A percentile compares a stretch with the other conserved stretches of the same genome.
Evolutionary conservation across 2,113 vertebrate species (phyloP).

Genomic region (Aptenodytes forsteri): DNA sequence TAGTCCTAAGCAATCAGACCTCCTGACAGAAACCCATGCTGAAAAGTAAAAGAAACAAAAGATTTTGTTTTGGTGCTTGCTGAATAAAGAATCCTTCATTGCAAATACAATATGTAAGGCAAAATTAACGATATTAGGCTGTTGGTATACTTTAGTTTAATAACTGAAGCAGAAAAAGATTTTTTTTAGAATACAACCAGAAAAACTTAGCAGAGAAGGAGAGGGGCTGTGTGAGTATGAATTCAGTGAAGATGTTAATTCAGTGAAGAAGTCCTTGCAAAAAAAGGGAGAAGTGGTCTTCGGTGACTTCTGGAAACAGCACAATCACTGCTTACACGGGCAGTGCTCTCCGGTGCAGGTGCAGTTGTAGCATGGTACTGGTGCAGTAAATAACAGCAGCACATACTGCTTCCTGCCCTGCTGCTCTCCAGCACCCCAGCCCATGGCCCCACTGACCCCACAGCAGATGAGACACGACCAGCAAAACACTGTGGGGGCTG

Average conservation of each 20-base stretch:
- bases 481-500: not conserved
- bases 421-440: not conserved
- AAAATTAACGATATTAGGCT: not conserved
- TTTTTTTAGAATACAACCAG: not conserved
- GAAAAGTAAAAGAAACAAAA: not conserved
- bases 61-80: not conserved
- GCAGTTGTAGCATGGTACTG: not conserved
- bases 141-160: not conserved
- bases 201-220: not conserved
- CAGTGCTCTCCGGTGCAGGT: fast-evolving
- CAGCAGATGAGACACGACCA: not conserved
- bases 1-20: not conserved
- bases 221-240: not conserved
- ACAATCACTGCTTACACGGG: not conserved
- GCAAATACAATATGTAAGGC: not conserved
- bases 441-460: not conserved
- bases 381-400: not conserved
- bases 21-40: not conserved
- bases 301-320: not conserved
- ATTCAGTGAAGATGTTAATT: not conserved
- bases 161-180: not conserved
- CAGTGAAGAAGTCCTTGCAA: not conserved
- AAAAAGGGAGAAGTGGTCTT: not conserved
- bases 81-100: not conserved
- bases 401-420: not conserved